Evolutionary conservation across 2,888 invertebrate species (phyloP).

Genomic region (Agonum fuliginosum): DNA sequence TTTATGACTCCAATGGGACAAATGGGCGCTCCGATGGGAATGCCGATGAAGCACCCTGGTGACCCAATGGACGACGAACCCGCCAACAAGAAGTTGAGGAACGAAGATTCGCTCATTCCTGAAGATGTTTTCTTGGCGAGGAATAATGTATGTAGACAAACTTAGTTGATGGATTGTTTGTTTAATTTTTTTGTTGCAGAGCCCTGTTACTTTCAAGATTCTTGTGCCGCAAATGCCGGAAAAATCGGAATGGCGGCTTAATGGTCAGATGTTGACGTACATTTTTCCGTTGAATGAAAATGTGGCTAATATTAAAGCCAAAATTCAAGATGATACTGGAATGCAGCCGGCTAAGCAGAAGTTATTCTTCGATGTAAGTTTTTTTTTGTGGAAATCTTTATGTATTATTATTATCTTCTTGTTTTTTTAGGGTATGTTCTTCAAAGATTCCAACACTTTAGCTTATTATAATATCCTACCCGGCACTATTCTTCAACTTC

Average conservation of each 20-base stretch:
- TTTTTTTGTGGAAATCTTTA: constrained; percentile 15
- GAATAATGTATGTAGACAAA: constrained; percentile 78
- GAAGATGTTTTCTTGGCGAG: constrained; percentile 87
- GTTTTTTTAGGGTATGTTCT: constrained; percentile 90
- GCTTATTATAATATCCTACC: constrained; percentile 96
- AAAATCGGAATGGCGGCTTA: constrained; percentile 95
- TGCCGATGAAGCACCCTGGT: constrained; percentile 73
- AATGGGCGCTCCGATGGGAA: constrained; percentile 70
- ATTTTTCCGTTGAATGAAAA: constrained; percentile 85
- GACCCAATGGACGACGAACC: constrained; percentile 83
- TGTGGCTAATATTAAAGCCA: constrained; percentile 90
- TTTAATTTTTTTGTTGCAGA: constrained; percentile 71
- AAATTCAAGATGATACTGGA: constrained; percentile 88
- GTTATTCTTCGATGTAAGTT: constrained; percentile 89
- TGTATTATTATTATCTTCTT: neutral
- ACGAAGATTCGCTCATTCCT: constrained; percentile 94
- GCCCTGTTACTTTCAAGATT: constrained; percentile 88
- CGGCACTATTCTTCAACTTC: constrained; percentile 88
- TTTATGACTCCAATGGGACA: constrained; percentile 72
- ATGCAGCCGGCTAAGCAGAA: constrained; percentile 99
- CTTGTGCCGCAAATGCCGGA: constrained; percentile 89
- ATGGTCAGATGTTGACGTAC: constrained; percentile 90
- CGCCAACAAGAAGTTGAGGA: constrained; percentile 89
- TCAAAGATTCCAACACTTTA: constrained; percentile 96
- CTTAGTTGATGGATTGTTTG: neutral